Percentiles rank a stretch among this genome's conserved stretches.
Evolutionary conservation across 30 jellyfish, hydroid and myxozoan species (phyloP).

Genomic region (Turritopsis rubra): DNA sequence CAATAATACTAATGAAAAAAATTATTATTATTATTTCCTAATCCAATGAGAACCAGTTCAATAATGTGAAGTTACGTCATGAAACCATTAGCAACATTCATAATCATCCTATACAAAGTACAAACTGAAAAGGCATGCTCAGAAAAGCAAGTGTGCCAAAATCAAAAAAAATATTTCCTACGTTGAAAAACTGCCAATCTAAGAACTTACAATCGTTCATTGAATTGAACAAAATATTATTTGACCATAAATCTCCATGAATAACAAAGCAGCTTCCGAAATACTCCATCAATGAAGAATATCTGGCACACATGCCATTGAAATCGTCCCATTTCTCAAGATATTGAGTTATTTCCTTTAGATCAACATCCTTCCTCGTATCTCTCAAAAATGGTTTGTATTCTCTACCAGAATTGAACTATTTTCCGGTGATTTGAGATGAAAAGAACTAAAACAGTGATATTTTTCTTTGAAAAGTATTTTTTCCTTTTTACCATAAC

Average conservation of each 20-base stretch:
- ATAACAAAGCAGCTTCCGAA: not conserved
- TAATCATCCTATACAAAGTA: no score
- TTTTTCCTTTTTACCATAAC: not conserved
- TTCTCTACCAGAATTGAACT: not conserved
- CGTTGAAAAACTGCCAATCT: slow-evolving; percentile 6
- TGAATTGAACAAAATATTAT: not conserved
- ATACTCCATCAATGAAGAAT: not conserved
- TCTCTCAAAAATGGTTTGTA: not conserved
- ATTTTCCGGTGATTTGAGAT: not conserved
- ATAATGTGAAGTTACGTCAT: no score
- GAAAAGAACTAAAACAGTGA: not conserved
- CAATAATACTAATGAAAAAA: no score
- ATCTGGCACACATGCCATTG: not conserved
- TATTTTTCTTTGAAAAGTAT: not conserved
- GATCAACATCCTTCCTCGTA: not conserved
- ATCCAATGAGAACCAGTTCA: no score
- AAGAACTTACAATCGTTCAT: not conserved
- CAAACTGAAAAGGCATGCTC: not conserved
- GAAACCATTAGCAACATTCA: no score
- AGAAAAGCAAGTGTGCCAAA: slow-evolving; percentile 9
- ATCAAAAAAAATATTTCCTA: slow-evolving; percentile 15
- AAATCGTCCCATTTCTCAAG: not conserved
- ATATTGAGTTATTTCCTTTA: not conserved
- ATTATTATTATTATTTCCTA: no score
- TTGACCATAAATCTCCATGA: slow-evolving; percentile 16